Base-by-base conservation (phyloP, 1,140 invertebrate genomes). In the Anastrepha obliqua region DNA sequence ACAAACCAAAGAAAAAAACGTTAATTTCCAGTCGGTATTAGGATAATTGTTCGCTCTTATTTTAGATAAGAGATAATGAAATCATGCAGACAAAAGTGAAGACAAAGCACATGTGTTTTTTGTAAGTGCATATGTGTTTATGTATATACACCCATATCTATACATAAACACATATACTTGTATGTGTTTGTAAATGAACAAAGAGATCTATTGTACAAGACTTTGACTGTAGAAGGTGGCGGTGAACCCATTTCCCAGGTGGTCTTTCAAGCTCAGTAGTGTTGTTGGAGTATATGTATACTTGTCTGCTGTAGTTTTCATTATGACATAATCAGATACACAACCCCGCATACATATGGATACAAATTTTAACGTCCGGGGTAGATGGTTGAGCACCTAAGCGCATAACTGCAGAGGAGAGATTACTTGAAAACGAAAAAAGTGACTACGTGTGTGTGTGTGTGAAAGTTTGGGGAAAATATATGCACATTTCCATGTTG, bases 41-140 rank as follows among this genome's bases (percentile, higher is more conserved):
- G 47, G 44, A 81, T 81, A 81, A 81, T 81, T 81, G 74, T 81
- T 81, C 74, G 47, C 47, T 81, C n/a, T 81, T 81, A 81, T 81
- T 81, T 81, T 81, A 81, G 74, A 81, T 81, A 81, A 81, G 55
- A 81, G 74, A 81, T 81, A 81, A 81, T 81, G 47, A 81, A 81
- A 55, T 81, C 74, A 55, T 55, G 47, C 74, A 81, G 74, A 51
- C 74, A 81, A 81, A 55, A 13, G 74, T n/a, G 74, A 20, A 81
- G 74, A 81, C 74, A 81, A 81, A 81, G 20, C 74, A 81, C 47
- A 81, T 58, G 74, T 81, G 51, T 55, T 81, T 51, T 55, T 81
- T 67, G 1, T 13, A 42, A 3, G 15, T 70, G 39, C 15, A 15
- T 67, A 9, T 65, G 42, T 70, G 29, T 70, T 55, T 0, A 17